Conservation (phyloP, 2,888 invertebrate genomes). For the Cosmia trapezina region DNA sequence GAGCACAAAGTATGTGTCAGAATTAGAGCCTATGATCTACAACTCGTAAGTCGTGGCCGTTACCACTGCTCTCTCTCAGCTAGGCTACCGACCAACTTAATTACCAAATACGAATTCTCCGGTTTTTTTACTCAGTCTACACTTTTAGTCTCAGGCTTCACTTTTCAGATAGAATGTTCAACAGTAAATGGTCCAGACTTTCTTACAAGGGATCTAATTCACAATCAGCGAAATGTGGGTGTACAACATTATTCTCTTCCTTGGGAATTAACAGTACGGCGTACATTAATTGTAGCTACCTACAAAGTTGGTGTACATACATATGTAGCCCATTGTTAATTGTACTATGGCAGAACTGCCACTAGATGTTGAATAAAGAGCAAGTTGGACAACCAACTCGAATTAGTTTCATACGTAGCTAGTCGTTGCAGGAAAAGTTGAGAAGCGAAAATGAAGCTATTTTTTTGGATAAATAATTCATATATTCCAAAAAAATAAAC, state of each 20-base stretch:
- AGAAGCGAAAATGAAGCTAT: background rate
- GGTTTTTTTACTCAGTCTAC: background rate
- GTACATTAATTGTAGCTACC: background rate
- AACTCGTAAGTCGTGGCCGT: no score
- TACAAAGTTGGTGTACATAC: slow-evolving; percentile 5
- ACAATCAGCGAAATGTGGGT: slow-evolving; percentile 37
- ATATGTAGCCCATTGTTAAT: slow-evolving; percentile 30
- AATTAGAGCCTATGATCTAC: no score
- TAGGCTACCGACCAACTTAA: background rate
- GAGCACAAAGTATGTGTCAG: no score
- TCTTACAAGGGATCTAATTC: slow-evolving; percentile 17
- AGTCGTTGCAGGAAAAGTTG: background rate
- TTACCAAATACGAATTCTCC: background rate
- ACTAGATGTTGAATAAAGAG: slow-evolving; percentile 24
- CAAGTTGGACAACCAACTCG: slow-evolving; percentile 26
- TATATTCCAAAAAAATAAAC: no score
- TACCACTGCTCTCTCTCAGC: no score
- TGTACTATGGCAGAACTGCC: slow-evolving; percentile 22
- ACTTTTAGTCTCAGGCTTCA: no score
- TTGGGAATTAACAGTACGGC: slow-evolving; percentile 15
- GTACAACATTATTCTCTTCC: slow-evolving; percentile 15
- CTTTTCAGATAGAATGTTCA: background rate
- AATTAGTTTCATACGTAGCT: slow-evolving; percentile 33
- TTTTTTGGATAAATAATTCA: background rate
- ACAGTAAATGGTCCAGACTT: background rate